phyloP scores from a whole-genome alignment of 2,888 invertebrate genomes.

The Zonitis immaculata region DNA sequence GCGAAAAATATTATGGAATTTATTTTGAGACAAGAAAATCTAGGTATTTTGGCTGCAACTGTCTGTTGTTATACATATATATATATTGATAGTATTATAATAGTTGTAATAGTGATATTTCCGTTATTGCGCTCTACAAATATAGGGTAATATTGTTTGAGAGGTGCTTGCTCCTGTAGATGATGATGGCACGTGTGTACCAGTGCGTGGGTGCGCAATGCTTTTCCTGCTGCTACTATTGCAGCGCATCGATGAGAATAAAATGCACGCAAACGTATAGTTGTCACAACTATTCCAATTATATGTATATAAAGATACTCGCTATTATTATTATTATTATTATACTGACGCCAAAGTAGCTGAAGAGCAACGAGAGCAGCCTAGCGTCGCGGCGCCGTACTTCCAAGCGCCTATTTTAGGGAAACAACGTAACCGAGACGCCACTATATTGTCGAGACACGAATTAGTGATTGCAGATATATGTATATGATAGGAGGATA shows the following conservation, averaged over 20 bases:
- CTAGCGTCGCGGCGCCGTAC: slow-evolving; percentile 31
- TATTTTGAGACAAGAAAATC: background rate
- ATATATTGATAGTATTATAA: background rate
- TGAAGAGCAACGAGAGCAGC: slow-evolving; percentile 14
- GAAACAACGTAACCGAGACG: slow-evolving; percentile 17
- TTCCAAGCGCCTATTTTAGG: slow-evolving; percentile 13
- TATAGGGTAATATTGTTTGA: slow-evolving; percentile 31
- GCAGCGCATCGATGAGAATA: slow-evolving; percentile 12
- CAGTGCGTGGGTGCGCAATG: slow-evolving; percentile 30
- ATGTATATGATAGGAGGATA: slow-evolving; percentile 22
- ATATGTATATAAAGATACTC: background rate
- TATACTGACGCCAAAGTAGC: background rate
- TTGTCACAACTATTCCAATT: background rate
- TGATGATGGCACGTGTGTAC: slow-evolving; percentile 29
- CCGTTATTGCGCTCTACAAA: slow-evolving; percentile 36
- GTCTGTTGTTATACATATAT: background rate
- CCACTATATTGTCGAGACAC: slow-evolving; percentile 7
- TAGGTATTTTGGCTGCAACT: background rate
- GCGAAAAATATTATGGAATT: too few relatives aligned
- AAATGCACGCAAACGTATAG: slow-evolving; percentile 3
- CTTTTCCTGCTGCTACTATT: slow-evolving; percentile 9
- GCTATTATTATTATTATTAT: background rate
- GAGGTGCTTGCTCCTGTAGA: slow-evolving; percentile 30
- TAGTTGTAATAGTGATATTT: slow-evolving; percentile 20
- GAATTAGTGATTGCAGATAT: slow-evolving; percentile 29